Evolutionary conservation across 1,140 invertebrate species (phyloP), one percentile per base, ranked within the genome.

Genomic region (Chionoecetes opilio): DNA sequence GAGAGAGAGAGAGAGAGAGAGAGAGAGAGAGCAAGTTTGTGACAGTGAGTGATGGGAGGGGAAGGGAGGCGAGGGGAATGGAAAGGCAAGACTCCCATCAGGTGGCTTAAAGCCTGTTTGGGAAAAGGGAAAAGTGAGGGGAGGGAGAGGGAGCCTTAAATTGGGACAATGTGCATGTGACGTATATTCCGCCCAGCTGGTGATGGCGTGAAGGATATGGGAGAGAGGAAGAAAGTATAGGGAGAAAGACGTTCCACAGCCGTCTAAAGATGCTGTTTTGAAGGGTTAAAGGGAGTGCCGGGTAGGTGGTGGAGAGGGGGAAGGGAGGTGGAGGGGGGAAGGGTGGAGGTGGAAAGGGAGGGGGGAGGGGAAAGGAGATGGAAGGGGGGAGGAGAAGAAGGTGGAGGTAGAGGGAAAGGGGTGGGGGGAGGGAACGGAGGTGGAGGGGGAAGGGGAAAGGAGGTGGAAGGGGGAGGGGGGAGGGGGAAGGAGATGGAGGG

Each of bases 81-180:
- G 63, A 75, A 75, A 75, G 63, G 63, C 63, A 75, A 75, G 63
- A 75, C 63, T 75, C 63, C 63, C 63, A 75, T 75, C 63, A 75
- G 21, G 21, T n/a, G 21, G 63, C 63, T 75, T 75, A 75, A n/a
- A 75, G 63, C 63, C 63, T 75, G 5, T n/a, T 17, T 26, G 21
- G 63, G 63, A n/a, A 75, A 75, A 26, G 63, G n/a, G 63, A 75
- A 75, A n/a, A n/a, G n/a, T 26, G 63, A 75, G 63, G 63, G 63
- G 63, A 75, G 21, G n/a, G 8, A 75, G 63, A 75, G n/a, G n/a
- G 63, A 75, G 63, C 63, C 63, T 75, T 75, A 75, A n/a, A n/a
- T 75, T 75, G 63, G 63, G 26, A 75, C n/a, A 75, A 75, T 75
- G 63, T 75, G 63, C 26, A 75, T 75, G 6, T n/a, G n/a, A 21